Evolutionary conservation across 2,888 invertebrate species (phyloP), one percentile per base, ranked within the genome.

Genomic region (Platycnemis pennipes): DNA sequence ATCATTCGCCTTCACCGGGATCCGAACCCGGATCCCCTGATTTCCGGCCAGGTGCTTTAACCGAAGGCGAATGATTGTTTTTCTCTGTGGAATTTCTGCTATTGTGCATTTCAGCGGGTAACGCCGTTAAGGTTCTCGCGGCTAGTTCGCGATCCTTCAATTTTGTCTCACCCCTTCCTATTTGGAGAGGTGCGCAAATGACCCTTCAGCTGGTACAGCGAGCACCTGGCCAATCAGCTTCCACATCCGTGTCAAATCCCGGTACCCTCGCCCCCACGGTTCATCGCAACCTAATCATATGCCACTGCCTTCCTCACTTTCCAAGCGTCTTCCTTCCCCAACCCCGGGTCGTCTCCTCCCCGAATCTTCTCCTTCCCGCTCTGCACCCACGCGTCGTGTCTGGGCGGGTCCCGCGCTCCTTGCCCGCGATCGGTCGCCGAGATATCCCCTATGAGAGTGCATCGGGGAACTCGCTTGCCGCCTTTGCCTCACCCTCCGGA

Each of bases 321-420:
- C 77, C 77, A 7, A 37, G 8, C 77, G 13, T 77, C 77, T 77
- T 13, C n/a, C 77, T 37, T 31, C 31, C 16, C 37, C 77, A 2
- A 53, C 63, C 63, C n/a, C 26, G 63, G 63, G 63, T 26, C 63
- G 22, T n/a, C n/a, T 49, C 49, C 49, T 19, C 49, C 13, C 49
- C 49, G 19, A 49, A 11, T 11, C 49, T 19, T 11, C 49, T 3
- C 0, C 69, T 69, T 69, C 31, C 69, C n/a, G 69, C n/a, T 7
- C 87, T 44, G 87, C 87, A 87, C 87, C 87, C 87, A 87, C 87
- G 87, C 87, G 46, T 16, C 46, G 45, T n/a, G 87, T 26, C 11
- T 22, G 44, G 87, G 45, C 87, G 22, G 44, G 42, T 42, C 19
- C 86, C 16, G 1, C 86, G 22, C 77, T 77, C 37, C 37, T 77